Evolutionary conservation across 2,113 vertebrate genomes (phyloP), one percentile per base, ranked within the genome.

Genomic region (Anhinga anhinga): DNA sequence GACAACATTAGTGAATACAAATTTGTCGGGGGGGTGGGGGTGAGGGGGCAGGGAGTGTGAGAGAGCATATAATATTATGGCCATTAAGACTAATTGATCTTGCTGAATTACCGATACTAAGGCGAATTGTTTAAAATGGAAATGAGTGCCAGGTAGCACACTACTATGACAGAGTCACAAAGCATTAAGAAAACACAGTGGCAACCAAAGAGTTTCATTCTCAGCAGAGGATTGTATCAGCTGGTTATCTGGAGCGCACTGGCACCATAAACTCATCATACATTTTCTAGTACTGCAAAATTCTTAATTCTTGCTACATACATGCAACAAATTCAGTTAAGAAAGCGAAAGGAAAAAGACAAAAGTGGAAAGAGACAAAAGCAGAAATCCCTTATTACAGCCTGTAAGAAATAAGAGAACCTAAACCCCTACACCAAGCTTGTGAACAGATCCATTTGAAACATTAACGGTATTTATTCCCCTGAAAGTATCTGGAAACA

Each of bases 1-100:
- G 34, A 52, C 66, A 59, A 36, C 9, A 30, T 20, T 17, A 71
- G 38, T 18, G 26, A 62, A 18, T 44, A 22, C 16, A 84, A 80
- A 83, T 5, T n/a, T n/a, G n/a, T n/a, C n/a, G n/a, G n/a, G n/a
- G n/a, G n/a, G n/a, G n/a, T 19, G 8, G 4, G 5, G 18, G 14
- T 13, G 1, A 3, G 23, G 2, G 16, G 6, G 15, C 5, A 50
- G 29, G n/a, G n/a, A 42, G 16, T 6, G 47, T 32, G 36, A 65
- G 20, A n/a, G 5, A 25, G 12, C 27, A 45, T 61, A 30, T 34
- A 42, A 10, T 47, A 34, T 69, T 47, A 67, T 1, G 3, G 18
- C n/a, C n/a, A 71, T 61, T 77, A 81, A 71, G 65, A 56, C 50
- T 55, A 45, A 89, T 40, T 59, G 76, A 62, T 34, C 30, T 80